Conservation (phyloP, 2,797 vertebrate species). For the Melanotaenia maccullochi region DNA sequence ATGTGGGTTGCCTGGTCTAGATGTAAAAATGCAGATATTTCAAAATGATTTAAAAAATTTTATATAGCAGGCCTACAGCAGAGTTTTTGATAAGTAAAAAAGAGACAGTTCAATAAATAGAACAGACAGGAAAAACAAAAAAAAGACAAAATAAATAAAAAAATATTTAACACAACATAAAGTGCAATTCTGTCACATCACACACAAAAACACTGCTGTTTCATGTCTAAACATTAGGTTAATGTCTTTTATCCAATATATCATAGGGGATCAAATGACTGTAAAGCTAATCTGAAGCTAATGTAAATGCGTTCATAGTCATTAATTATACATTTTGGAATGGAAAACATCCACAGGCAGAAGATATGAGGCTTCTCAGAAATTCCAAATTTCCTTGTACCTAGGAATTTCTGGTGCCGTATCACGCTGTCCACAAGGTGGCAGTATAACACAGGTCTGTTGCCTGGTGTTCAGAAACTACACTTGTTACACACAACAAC, state of each 20-base stretch:
- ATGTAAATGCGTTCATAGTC: slow-evolving; percentile 25
- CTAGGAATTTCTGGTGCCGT: slow-evolving; percentile 15
- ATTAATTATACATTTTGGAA: slow-evolving; percentile 15
- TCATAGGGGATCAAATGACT: slow-evolving; percentile 24
- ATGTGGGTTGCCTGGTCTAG: slow-evolving; percentile 37
- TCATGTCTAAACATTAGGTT: slow-evolving; percentile 35
- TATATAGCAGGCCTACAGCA: slow-evolving; percentile 28
- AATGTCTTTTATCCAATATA: slow-evolving; percentile 26
- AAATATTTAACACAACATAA: slow-evolving; percentile 70
- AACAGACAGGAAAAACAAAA: slow-evolving; percentile 49
- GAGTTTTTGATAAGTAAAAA: slow-evolving; percentile 45
- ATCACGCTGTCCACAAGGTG: slow-evolving; percentile 56
- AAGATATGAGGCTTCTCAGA: slow-evolving; percentile 15
- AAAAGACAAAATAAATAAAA: slow-evolving; percentile 32
- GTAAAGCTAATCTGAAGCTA: slow-evolving; percentile 14
- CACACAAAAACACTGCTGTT: slow-evolving; percentile 49
- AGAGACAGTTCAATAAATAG: slow-evolving; percentile 59
- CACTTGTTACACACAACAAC: slow-evolving; percentile 31
- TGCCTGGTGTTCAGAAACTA: slow-evolving; percentile 17
- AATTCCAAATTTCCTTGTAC: neutral
- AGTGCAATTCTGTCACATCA: slow-evolving; percentile 72
- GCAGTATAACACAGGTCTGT: slow-evolving; percentile 51
- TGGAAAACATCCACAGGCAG: slow-evolving; percentile 25
- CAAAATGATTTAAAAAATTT: slow-evolving; percentile 12
- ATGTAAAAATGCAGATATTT: slow-evolving; percentile 40